phyloP scores from a whole-genome alignment of 1,140 invertebrate genomes.

The Drosophila insularis region DNA sequence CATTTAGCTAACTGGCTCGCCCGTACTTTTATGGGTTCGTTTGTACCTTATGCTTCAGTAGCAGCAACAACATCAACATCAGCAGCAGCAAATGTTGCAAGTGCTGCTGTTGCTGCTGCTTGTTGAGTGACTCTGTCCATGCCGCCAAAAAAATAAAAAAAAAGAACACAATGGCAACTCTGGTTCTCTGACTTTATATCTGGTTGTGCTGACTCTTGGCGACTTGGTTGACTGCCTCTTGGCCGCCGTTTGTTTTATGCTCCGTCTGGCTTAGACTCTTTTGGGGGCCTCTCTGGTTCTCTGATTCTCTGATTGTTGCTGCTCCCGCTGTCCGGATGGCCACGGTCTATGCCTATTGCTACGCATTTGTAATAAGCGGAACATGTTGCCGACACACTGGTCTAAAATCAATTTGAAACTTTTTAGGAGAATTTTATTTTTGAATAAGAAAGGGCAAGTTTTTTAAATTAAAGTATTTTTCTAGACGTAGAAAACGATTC shows the following conservation, averaged over 20 bases:
- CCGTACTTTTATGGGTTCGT: conserved; percentile 77
- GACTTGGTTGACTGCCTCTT: conserved; percentile 72
- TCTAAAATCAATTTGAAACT: background rate
- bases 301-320: conserved; percentile 39
- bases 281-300: conserved; percentile 43
- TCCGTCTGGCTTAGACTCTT: conserved; percentile 46
- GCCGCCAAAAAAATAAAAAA: conserved; percentile 43
- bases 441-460: too few species aligned
- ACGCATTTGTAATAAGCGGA: conserved; percentile 74
- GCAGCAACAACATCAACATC: conserved; percentile 28
- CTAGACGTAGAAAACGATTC: too few species aligned
- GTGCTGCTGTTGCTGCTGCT: conserved; percentile 35
- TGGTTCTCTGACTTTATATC: conserved; percentile 11
- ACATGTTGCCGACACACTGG: conserved; percentile 48
- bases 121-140: conserved; percentile 11
- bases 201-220: conserved; percentile 24
- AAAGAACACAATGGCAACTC: conserved; percentile 31
- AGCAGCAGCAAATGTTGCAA: conserved; percentile 52
- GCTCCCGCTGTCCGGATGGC: conserved; percentile 32
- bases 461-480: too few species aligned
- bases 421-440: too few species aligned
- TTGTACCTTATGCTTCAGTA: conserved; percentile 69
- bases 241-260: conserved; percentile 72
- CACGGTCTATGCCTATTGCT: conserved; percentile 52
- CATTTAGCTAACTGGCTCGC: conserved; percentile 73